A percentile compares a stretch with the other conserved stretches of the same genome.
Conservation (phyloP, 2,797 vertebrate genomes). For the Apodemus agrarius region DNA sequence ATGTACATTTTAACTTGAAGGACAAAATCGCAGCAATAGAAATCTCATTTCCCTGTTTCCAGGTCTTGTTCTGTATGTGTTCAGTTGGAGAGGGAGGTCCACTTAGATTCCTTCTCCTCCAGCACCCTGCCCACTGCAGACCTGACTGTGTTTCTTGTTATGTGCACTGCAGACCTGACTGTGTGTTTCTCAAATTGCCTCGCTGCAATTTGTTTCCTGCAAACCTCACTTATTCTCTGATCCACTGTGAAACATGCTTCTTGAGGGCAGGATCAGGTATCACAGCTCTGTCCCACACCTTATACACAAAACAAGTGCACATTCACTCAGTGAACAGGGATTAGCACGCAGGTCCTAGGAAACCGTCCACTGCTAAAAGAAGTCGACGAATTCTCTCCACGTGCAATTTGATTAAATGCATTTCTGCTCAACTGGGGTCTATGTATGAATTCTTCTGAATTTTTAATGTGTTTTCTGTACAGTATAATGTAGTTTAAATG, state of each 20-base stretch:
- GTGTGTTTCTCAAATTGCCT: background rate
- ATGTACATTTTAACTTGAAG: background rate
- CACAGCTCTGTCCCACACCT: background rate
- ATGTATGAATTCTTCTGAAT: constrained; percentile 33
- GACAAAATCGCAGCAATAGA: constrained; percentile 47
- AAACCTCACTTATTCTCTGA: constrained; percentile 9
- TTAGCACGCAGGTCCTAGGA: background rate
- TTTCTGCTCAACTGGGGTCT: constrained; percentile 40
- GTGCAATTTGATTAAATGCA: constrained; percentile 34
- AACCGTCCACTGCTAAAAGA: constrained; percentile 5
- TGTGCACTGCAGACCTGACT: background rate
- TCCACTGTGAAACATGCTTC: background rate
- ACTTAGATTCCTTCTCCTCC: background rate
- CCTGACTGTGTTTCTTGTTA: background rate
- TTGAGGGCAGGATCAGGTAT: background rate
- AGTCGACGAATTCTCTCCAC: background rate
- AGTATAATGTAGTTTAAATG: constrained; percentile 43
- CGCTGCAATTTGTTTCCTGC: background rate
- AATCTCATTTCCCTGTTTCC: constrained; percentile 17
- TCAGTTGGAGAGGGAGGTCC: background rate
- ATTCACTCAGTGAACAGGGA: background rate
- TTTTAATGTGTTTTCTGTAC: constrained; percentile 36
- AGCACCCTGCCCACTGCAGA: background rate
- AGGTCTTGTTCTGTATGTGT: background rate
- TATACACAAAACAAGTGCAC: background rate